Percentiles rank a stretch among this genome's conserved stretches.
phyloP scores from a whole-genome alignment of 2,797 vertebrate species.

The Rhinella marina region DNA sequence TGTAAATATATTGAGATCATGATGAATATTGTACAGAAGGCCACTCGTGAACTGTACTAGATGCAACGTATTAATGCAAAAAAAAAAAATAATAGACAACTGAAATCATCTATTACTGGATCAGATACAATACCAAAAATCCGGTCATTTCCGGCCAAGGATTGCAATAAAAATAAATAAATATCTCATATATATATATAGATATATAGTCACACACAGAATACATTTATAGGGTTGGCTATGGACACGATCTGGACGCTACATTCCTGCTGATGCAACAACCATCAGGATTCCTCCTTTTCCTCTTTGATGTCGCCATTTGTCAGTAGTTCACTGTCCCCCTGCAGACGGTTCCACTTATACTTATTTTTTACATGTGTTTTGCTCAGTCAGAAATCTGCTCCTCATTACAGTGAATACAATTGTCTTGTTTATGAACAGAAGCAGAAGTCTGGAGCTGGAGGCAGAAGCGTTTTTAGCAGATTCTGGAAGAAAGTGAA shows the following conservation, averaged over 20 bases:
- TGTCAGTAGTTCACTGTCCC: not conserved
- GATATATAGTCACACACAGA: too few species aligned
- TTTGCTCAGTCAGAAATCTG: not conserved
- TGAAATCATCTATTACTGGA: not conserved
- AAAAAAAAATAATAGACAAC: not conserved
- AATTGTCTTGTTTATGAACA: slow-evolving; percentile 5
- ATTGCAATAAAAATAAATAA: too few species aligned
- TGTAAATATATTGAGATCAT: slow-evolving; percentile 65
- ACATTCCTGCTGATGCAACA: slow-evolving; percentile 9
- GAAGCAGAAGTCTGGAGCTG: slow-evolving; percentile 13
- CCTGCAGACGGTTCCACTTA: slow-evolving; percentile 26
- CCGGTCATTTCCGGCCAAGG: too few species aligned
- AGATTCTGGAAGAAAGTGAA: not conserved
- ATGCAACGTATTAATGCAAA: not conserved
- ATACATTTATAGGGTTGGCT: too few species aligned
- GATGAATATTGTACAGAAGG: not conserved
- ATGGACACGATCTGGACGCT: too few species aligned
- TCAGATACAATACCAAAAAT: too few species aligned
- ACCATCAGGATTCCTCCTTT: not conserved
- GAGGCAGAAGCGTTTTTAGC: not conserved
- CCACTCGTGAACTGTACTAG: not conserved
- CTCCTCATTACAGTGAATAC: not conserved
- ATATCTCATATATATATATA: too few species aligned
- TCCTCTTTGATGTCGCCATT: not conserved
- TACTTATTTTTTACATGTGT: not conserved